Evolutionary conservation across 1,140 invertebrate species (phyloP), one percentile per base, ranked within the genome.

Genomic region (Lasaia peninsularis): DNA sequence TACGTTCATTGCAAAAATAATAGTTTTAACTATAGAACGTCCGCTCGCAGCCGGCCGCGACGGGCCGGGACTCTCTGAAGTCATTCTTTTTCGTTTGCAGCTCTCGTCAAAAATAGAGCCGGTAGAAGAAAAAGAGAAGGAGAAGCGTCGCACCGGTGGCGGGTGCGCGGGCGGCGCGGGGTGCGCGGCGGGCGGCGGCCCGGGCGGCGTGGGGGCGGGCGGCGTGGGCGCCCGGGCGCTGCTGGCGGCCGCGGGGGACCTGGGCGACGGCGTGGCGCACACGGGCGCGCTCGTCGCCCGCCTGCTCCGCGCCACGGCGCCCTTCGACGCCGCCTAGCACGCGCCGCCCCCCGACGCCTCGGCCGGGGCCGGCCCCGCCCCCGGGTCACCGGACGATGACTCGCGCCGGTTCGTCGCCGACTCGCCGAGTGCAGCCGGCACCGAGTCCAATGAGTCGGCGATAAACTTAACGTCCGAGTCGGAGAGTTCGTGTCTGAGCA

Each of bases 11-110:
- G n/a, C n/a, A n/a, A n/a, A n/a, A n/a, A n/a, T n/a, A n/a, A n/a
- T n/a, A n/a, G n/a, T n/a, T n/a, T n/a, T n/a, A n/a, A n/a, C n/a
- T n/a, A n/a, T n/a, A n/a, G n/a, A n/a, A n/a, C n/a, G n/a, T n/a
- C n/a, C n/a, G n/a, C n/a, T n/a, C n/a, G n/a, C n/a, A n/a, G n/a
- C n/a, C n/a, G n/a, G n/a, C n/a, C n/a, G n/a, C n/a, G n/a, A n/a
- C n/a, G n/a, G n/a, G n/a, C n/a, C n/a, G n/a, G 44, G 12, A 1
- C 49, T 20, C 68, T 76, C 31, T 2, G 92, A 90, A 69, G 86
- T 49, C 0, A 7, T 18, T 50, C 1, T 49, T 32, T 14, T 9
- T 18, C 66, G 67, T 21, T 35, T 70, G 60, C 28, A 65, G 18
- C 67, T 58, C 31, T 35, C 60, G 8, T 56, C 53, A 35, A 69